A percentile compares a stretch with the other conserved stretches of the same genome.
Evolutionary conservation across 2,797 vertebrate genomes (phyloP).

Genomic region (Ctenopoma multispine): DNA sequence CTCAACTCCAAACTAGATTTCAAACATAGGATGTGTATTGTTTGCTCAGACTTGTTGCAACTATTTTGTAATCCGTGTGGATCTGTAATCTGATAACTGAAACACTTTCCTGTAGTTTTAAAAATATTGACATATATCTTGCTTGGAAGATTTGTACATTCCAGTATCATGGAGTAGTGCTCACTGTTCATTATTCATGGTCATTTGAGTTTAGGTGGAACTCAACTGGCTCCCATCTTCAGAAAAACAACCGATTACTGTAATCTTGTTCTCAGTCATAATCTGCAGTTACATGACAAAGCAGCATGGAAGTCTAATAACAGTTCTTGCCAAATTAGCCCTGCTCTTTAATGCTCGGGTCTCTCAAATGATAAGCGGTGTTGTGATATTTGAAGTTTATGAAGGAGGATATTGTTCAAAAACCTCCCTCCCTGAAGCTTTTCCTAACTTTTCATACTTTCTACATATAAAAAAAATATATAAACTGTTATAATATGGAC

Average conservation of each 20-base stretch:
- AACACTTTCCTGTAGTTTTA: not conserved
- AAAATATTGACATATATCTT: not conserved
- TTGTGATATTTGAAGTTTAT: not conserved
- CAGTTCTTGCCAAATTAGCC: slow-evolving; percentile 20
- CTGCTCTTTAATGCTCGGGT: slow-evolving; percentile 7
- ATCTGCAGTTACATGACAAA: slow-evolving; percentile 32
- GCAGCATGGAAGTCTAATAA: slow-evolving; percentile 27
- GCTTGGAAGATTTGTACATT: not conserved
- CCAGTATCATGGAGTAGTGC: accelerated
- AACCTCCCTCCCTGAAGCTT: not conserved
- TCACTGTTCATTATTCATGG: not conserved
- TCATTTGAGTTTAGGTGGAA: not conserved
- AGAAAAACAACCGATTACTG: slow-evolving; percentile 39
- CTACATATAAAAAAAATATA: too few species aligned
- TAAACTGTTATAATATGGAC: too few species aligned
- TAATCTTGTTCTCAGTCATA: slow-evolving; percentile 43
- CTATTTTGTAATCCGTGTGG: not conserved
- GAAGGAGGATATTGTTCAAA: not conserved
- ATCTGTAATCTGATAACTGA: slow-evolving; percentile 13
- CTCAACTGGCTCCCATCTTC: not conserved
- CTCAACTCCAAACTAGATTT: not conserved
- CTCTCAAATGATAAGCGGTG: slow-evolving; percentile 9
- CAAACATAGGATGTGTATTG: not conserved
- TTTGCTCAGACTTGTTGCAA: not conserved
- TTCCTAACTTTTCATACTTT: not conserved